phyloP scores from a whole-genome alignment of 2,888 invertebrate genomes.

The Aradus depressus region DNA sequence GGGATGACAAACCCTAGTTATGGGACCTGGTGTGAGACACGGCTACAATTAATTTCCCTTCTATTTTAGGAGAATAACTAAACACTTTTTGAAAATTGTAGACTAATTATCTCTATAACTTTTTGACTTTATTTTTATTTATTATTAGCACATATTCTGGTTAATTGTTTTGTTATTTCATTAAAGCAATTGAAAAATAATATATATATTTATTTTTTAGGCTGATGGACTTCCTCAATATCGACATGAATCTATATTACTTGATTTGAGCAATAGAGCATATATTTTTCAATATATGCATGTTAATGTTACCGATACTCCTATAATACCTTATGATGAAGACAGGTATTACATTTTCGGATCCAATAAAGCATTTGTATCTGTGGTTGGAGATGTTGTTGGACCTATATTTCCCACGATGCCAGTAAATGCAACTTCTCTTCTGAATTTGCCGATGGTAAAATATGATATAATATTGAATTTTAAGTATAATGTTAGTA shows the following conservation, averaged over 20 bases:
- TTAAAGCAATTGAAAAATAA: not conserved
- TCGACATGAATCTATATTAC: constrained; percentile 80
- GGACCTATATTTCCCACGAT: constrained; percentile 87
- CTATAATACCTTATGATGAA: constrained; percentile 82
- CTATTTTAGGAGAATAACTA: too few relatives aligned
- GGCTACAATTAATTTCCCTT: too few relatives aligned
- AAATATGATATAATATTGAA: constrained; percentile 30
- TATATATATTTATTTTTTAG: constrained; percentile 36
- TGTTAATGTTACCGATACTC: constrained; percentile 87
- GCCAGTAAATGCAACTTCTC: constrained; percentile 77
- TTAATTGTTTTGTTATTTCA: too few relatives aligned
- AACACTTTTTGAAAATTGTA: too few relatives aligned
- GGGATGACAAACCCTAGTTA: too few relatives aligned
- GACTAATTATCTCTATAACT: too few relatives aligned
- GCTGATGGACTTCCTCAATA: constrained; percentile 85
- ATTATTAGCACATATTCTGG: not conserved
- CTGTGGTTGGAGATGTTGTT: constrained; percentile 80
- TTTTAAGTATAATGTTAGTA: too few relatives aligned
- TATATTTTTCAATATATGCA: constrained; percentile 91
- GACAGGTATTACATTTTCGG: constrained; percentile 89
- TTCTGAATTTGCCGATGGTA: constrained; percentile 68
- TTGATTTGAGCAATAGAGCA: constrained; percentile 85
- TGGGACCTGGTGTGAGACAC: too few relatives aligned
- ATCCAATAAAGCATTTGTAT: constrained; percentile 71
- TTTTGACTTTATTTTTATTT: not conserved